phyloP scores from a whole-genome alignment of 2,797 vertebrate species.

The Eulemur rubriventer region DNA sequence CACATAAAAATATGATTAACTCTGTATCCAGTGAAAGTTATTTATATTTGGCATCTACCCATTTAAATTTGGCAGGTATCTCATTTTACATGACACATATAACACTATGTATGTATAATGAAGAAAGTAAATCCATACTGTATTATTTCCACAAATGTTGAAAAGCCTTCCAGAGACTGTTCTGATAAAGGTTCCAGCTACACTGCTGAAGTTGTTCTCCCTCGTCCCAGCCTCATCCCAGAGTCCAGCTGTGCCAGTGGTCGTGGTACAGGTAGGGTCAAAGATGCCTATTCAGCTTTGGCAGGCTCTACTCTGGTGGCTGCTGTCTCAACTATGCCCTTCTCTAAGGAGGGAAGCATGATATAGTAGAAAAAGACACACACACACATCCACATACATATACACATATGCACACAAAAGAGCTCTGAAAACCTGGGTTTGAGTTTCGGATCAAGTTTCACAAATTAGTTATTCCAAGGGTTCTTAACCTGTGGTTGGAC shows the following conservation, averaged over 20 bases:
- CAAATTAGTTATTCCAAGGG: background rate
- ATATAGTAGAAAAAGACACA: background rate
- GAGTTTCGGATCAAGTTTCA: background rate
- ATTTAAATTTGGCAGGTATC: slow-evolving; percentile 26
- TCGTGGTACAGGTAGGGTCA: background rate
- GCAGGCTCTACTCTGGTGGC: background rate
- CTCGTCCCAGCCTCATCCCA: background rate
- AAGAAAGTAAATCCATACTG: slow-evolving; percentile 14
- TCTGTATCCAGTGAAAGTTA: background rate
- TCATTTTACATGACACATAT: background rate
- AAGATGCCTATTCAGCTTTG: background rate
- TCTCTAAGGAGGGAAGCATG: background rate
- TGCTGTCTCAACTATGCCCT: background rate
- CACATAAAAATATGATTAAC: slow-evolving; percentile 33
- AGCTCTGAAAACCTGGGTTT: background rate
- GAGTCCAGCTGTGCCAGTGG: background rate
- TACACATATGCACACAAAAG: background rate
- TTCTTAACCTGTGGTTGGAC: background rate
- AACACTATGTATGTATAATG: background rate
- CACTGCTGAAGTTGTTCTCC: background rate
- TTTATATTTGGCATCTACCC: background rate
- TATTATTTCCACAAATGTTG: slow-evolving; percentile 26
- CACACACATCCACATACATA: background rate
- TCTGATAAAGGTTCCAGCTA: background rate
- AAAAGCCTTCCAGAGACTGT: background rate